A percentile compares a stretch with the other conserved stretches of the same genome.
Conservation (phyloP, 2,797 vertebrate species). For the Phataginus tetradactyla region DNA sequence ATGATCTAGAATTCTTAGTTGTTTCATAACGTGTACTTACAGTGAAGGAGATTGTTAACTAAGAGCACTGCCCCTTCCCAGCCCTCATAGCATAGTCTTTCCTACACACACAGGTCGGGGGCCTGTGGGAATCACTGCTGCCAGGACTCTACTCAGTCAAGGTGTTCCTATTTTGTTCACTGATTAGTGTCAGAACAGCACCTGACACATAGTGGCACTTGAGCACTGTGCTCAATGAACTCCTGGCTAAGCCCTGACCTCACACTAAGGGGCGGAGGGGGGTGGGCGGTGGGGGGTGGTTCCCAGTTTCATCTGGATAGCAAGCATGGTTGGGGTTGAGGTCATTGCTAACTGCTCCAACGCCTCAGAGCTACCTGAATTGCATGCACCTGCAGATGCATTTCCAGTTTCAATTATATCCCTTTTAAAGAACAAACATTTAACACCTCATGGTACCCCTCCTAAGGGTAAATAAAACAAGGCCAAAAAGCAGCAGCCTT, state of each 20-base stretch:
- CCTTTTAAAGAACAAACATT: background rate
- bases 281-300: too few relatives aligned
- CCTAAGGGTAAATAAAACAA: background rate
- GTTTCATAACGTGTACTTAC: background rate
- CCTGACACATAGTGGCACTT: background rate
- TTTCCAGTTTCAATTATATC: background rate
- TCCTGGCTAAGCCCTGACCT: background rate
- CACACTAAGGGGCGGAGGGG: accelerated
- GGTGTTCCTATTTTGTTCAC: background rate
- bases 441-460: background rate
- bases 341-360: too few relatives aligned
- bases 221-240: background rate
- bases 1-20: background rate
- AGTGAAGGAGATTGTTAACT: background rate
- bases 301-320: background rate
- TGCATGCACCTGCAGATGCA: background rate
- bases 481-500: background rate
- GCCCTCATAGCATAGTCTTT: background rate
- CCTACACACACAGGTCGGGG: accelerated
- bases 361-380: background rate
- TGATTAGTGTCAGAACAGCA: background rate
- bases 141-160: too few relatives aligned
- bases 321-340: accelerated
- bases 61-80: background rate
- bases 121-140: background rate